Base-by-base conservation (phyloP, 2,113 vertebrate species). In the Ictalurus furcatus region DNA sequence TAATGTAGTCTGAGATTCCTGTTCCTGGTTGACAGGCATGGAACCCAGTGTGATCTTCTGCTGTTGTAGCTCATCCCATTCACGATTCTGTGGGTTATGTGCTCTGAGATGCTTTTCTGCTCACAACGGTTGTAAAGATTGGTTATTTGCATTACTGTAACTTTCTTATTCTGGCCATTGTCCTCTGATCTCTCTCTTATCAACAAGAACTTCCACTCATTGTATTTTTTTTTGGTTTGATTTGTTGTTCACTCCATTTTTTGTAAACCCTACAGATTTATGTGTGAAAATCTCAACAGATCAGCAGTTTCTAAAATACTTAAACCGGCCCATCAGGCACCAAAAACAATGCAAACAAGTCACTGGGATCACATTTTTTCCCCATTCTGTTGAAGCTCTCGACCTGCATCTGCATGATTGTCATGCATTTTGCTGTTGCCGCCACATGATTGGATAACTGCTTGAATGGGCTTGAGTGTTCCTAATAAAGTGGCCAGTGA, bases 161-260 rank as follows among this genome's bases (percentile, higher is more conserved):
- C 44, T 17, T 54, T 54, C 6, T 25, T 79, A 28, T 54, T 79
- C 88, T n/a, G 85, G 83, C 74, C 56, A 58, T 87, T 54, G 48
- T 48, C 74, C 37, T 28, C 6, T 37, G 34, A 37, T 17, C 16
- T 37, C 69, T 19, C 30, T 73, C 69, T n/a, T 67, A 67, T 65
- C 61, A 65, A 23, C 19, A 61, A n/a, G 44, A 78, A 52, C 19
- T 40, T 16, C 69, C 30, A 21, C 71, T 74, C 30, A 11, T 40
- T 44, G 9, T 17, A 40, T 34, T 34, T 71, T 71, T 71, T 21
- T 40, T 16, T 37, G 17, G 5, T 74, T 44, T 37, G 7, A 44
- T 44, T 44, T 44, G 40, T 44, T 44, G 40, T 44, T 44, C 40
- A 44, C 40, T 3, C 40, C 40, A 44, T 17, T 73, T 73, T 17